Evolutionary conservation across 2,888 invertebrate species (phyloP).

Genomic region (Dynastes grantii): DNA sequence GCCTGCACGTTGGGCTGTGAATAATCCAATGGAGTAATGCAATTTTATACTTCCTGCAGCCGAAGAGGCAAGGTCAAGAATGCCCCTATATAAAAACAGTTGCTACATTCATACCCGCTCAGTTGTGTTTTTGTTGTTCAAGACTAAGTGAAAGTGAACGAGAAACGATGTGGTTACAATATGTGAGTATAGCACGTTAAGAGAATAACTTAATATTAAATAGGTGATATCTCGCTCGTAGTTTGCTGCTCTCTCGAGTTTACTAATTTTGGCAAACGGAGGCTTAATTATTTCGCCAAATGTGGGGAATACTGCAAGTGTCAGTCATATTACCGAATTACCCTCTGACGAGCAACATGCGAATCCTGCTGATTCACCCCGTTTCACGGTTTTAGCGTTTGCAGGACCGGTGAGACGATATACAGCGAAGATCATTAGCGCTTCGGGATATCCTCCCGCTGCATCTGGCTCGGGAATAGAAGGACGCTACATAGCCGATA

Average conservation of each 20-base stretch:
- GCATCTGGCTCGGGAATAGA: slow-evolving; percentile 58
- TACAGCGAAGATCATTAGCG: slow-evolving; percentile 44
- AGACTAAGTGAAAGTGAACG: slow-evolving; percentile 45
- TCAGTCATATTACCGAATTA: slow-evolving; percentile 24
- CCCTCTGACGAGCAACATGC: slow-evolving; percentile 20
- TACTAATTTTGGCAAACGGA: slow-evolving; percentile 27
- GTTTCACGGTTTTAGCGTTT: slow-evolving; percentile 47
- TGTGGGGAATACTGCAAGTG: slow-evolving; percentile 22
- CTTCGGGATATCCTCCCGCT: slow-evolving; percentile 56
- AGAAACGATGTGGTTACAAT: slow-evolving; percentile 30
- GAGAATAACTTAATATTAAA: slow-evolving; percentile 40
- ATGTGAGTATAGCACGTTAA: slow-evolving; percentile 40
- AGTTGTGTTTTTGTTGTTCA: slow-evolving; percentile 42
- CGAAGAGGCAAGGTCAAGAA: slow-evolving; percentile 46
- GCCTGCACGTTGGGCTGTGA: slow-evolving; percentile 9
- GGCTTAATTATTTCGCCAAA: slow-evolving; percentile 39
- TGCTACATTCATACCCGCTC: slow-evolving; percentile 38
- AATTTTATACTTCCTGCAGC: slow-evolving; percentile 41
- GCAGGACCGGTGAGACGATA: slow-evolving; percentile 48
- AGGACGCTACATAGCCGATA: slow-evolving; percentile 60
- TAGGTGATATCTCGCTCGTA: slow-evolving; percentile 19
- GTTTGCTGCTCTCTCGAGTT: slow-evolving; percentile 25
- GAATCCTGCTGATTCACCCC: slow-evolving; percentile 20
- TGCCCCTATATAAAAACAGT: slow-evolving; percentile 46
- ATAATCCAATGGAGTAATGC: slow-evolving; percentile 33